phyloP scores from a whole-genome alignment of 2,797 vertebrate species.

The Danio jaintianensis region DNA sequence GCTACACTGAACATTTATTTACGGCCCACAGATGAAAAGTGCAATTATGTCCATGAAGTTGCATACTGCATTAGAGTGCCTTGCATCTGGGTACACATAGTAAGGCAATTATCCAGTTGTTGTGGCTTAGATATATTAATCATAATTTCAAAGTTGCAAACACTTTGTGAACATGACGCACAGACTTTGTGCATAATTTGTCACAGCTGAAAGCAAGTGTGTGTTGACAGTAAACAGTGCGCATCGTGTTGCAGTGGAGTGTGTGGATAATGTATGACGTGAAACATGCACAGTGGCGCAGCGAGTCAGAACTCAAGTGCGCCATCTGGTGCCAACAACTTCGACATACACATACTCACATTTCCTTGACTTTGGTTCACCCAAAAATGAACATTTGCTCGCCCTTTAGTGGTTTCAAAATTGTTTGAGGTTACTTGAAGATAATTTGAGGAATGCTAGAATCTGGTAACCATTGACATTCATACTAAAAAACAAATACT shows the following conservation, averaged over 20 bases:
- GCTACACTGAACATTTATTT: background rate
- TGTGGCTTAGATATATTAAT: background rate
- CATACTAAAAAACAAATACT: too few species aligned
- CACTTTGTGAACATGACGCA: background rate
- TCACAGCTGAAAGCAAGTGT: background rate
- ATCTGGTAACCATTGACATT: too few species aligned
- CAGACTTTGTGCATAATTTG: background rate
- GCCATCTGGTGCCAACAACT: conserved; percentile 11
- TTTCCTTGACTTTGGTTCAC: background rate
- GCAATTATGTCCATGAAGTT: background rate
- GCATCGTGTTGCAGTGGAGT: conserved; percentile 62
- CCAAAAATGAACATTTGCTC: too few species aligned
- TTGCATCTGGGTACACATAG: background rate
- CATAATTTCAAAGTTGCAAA: background rate
- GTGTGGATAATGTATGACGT: conserved; percentile 55
- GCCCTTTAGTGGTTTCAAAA: too few species aligned
- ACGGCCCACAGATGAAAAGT: background rate
- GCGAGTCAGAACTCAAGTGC: background rate
- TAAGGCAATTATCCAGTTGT: too few species aligned
- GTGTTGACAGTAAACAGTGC: conserved; percentile 52
- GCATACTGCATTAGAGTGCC: background rate
- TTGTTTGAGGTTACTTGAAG: too few species aligned
- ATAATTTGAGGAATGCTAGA: too few species aligned
- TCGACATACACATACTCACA: background rate
- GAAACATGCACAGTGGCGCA: conserved; percentile 31